Evolutionary conservation across 2,888 invertebrate species (phyloP).

Genomic region (Oasisia sp.): DNA sequence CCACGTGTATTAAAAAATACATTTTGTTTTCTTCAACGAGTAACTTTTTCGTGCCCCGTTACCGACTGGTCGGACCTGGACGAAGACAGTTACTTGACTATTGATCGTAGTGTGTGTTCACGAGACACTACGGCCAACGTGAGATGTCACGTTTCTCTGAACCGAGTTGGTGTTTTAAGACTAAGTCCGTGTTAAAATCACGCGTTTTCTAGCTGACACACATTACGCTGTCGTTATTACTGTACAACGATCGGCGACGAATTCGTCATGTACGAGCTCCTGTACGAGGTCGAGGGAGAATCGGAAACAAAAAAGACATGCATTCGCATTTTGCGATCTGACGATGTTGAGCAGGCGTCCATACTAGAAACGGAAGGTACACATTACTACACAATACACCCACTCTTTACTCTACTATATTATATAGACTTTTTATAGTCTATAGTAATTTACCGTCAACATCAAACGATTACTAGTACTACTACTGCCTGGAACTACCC

Average conservation of each 20-base stretch:
- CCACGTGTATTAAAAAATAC: background rate
- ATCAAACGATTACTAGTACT: background rate
- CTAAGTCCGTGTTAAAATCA: too few relatives aligned
- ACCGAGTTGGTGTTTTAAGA: background rate
- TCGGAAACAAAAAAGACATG: background rate
- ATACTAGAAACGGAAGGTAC: constrained; percentile 30
- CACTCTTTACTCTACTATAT: too few relatives aligned
- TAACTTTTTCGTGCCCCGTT: background rate
- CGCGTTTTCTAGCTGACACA: background rate
- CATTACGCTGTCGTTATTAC: background rate
- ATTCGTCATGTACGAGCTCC: background rate
- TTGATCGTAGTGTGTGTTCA: background rate
- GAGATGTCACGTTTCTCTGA: constrained; percentile 12
- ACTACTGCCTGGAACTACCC: too few relatives aligned
- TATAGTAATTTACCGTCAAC: too few relatives aligned
- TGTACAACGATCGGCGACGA: background rate
- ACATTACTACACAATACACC: background rate
- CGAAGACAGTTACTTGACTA: background rate
- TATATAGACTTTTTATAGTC: too few relatives aligned
- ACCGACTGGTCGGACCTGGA: background rate
- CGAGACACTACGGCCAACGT: background rate
- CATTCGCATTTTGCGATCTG: constrained; percentile 18
- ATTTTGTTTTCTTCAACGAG: background rate
- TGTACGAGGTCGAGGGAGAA: too few relatives aligned
- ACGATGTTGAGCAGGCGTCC: constrained; percentile 30